Evolutionary conservation across 2,113 vertebrate species (phyloP).

Genomic region (Halichoerus grypus): DNA sequence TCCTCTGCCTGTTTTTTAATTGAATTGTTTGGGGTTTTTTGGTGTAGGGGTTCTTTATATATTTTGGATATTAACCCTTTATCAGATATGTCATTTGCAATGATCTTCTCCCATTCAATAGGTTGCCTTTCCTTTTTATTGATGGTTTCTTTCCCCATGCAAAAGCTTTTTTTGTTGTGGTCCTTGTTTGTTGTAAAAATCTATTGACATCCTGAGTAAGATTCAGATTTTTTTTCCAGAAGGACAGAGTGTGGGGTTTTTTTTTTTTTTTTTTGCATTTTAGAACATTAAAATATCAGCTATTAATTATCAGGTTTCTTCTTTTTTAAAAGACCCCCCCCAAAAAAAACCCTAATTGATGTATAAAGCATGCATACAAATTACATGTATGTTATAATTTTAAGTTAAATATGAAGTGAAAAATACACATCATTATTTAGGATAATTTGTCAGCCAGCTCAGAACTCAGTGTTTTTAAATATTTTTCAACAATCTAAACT

Average conservation of each 20-base stretch:
- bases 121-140: background rate
- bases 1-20: background rate
- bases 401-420: background rate
- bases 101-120: background rate
- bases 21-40: background rate
- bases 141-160: background rate
- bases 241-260: background rate
- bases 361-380: background rate
- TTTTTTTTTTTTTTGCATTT: background rate
- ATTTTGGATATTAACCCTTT: background rate
- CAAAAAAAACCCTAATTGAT: background rate
- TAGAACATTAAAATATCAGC: background rate
- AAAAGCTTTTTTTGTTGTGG: background rate
- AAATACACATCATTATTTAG: background rate
- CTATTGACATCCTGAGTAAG: background rate
- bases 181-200: background rate
- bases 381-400: background rate
- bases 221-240: background rate
- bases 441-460: background rate
- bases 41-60: background rate
- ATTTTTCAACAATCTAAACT: background rate
- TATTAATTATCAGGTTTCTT: background rate
- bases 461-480: background rate
- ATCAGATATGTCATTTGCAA: background rate
- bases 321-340: background rate